Conservation (phyloP, 2,113 vertebrate species). For the Cranoglanis bouderius region DNA sequence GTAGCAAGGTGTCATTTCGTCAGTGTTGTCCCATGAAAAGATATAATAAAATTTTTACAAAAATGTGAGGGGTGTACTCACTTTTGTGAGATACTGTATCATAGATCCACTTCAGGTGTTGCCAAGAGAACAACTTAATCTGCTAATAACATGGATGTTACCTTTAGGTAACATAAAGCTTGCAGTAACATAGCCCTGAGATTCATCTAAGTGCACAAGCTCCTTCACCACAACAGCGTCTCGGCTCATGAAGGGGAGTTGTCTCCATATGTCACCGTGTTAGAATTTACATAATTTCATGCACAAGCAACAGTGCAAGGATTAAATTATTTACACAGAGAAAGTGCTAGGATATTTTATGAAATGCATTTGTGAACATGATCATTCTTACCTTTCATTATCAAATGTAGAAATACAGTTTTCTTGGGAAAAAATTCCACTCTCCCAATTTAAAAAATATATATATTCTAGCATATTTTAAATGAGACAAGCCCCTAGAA, state of each 20-base stretch:
- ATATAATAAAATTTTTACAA: too few relatives aligned
- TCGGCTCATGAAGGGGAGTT: not conserved
- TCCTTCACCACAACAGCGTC: not conserved
- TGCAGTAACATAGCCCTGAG: too few relatives aligned
- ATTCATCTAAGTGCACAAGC: not conserved
- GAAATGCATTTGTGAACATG: not conserved
- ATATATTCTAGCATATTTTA: not conserved
- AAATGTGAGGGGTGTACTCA: too few relatives aligned
- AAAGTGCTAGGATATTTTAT: not conserved
- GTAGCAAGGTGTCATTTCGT: too few relatives aligned
- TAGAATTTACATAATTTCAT: not conserved
- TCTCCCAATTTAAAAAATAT: not conserved
- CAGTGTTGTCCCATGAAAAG: too few relatives aligned
- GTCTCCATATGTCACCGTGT: not conserved
- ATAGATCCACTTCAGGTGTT: not conserved
- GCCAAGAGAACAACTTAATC: not conserved
- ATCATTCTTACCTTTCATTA: not conserved
- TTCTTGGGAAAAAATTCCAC: not conserved
- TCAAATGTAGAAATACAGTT: not conserved
- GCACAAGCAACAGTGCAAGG: not conserved
- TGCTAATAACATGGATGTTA: not conserved
- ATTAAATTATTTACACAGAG: slow-evolving; percentile 5
- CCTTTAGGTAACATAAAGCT: not conserved
- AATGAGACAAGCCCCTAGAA: not conserved
- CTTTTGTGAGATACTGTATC: too few relatives aligned